Percentiles rank a stretch among this genome's conserved stretches.
Conservation (phyloP, 2,797 vertebrate genomes). For the Glossophaga mutica region DNA sequence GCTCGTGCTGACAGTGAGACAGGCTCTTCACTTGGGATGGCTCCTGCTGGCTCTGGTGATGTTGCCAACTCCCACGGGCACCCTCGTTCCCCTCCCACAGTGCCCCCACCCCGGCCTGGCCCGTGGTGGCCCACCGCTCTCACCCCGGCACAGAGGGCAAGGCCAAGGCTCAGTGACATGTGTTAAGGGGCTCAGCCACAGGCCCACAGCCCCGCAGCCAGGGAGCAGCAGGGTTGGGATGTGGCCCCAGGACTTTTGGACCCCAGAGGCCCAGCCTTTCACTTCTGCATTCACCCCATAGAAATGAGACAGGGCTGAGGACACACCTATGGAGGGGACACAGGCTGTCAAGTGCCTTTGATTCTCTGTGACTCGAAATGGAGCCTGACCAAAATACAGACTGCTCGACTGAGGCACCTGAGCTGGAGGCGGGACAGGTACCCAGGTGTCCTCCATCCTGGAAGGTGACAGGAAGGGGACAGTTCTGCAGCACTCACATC, state of each 20-base stretch:
- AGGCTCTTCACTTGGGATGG: not conserved
- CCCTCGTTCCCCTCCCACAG: not conserved
- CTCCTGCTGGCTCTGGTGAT: not conserved
- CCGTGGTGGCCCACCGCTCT: not conserved
- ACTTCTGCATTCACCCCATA: not conserved
- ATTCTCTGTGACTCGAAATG: not conserved
- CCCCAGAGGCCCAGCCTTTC: not conserved
- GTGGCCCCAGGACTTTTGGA: not conserved
- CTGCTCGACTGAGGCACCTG: not conserved
- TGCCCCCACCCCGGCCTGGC: not conserved
- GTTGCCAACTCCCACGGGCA: fast-evolving
- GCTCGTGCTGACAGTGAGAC: not conserved
- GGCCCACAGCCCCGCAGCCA: not conserved
- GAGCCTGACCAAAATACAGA: not conserved
- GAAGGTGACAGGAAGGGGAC: not conserved
- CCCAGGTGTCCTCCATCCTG: fast-evolving
- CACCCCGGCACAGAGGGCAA: not conserved
- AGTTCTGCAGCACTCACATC: not conserved
- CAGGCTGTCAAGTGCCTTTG: not conserved
- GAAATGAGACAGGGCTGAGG: not conserved
- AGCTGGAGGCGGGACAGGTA: not conserved
- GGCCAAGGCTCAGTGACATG: not conserved
- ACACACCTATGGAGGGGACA: not conserved
- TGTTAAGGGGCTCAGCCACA: fast-evolving
- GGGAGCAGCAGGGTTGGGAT: not conserved